Evolutionary conservation across 2,113 vertebrate species (phyloP).

Genomic region (Arenaria interpres): DNA sequence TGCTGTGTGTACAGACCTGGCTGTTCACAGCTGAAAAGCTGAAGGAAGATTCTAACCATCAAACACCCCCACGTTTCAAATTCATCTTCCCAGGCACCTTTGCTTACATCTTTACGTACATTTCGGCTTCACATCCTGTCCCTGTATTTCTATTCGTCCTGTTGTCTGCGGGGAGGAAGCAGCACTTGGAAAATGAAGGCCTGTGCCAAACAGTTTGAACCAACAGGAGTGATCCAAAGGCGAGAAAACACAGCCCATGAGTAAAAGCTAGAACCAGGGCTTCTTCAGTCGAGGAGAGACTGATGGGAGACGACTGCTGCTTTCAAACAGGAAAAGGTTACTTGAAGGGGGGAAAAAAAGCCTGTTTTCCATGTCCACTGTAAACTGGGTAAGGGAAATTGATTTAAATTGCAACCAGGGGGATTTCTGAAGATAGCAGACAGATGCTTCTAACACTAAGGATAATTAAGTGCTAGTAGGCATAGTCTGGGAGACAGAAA

Average conservation of each 20-base stretch:
- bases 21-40: neutral
- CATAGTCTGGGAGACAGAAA: neutral
- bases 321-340: neutral
- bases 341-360: neutral
- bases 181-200: neutral
- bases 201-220: neutral
- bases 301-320: neutral
- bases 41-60: neutral
- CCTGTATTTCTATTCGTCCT: neutral
- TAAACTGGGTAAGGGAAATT: neutral
- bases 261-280: neutral
- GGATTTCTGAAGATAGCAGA: neutral
- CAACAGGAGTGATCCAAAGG: neutral
- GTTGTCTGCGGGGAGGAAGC: neutral
- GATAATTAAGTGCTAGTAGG: neutral
- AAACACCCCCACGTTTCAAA: neutral
- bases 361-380: neutral
- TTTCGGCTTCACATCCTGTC: neutral
- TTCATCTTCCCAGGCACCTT: neutral
- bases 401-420: neutral
- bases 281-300: neutral
- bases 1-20: neutral
- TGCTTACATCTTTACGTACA: neutral
- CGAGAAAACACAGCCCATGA: neutral
- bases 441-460: neutral